phyloP scores from a whole-genome alignment of 1,140 invertebrate genomes.

The Scaptomyza montana region DNA sequence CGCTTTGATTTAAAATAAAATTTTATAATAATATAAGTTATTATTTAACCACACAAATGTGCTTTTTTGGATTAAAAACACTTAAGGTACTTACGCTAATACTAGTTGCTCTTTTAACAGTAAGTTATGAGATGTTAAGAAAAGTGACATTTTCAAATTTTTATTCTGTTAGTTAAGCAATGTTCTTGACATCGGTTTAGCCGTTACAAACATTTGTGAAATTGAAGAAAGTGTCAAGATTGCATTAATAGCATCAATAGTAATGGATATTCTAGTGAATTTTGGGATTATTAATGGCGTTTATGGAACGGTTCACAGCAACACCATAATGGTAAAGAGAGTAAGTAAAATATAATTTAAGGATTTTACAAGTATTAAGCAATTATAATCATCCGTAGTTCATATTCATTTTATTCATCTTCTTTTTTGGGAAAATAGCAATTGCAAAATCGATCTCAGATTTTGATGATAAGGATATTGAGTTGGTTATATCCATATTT shows the following conservation, averaged over 20 bases:
- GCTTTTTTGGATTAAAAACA: slow-evolving; percentile 1
- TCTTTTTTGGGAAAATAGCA: slow-evolving; percentile 26
- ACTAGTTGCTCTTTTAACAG: background rate
- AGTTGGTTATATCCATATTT: background rate
- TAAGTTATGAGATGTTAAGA: slow-evolving; percentile 18
- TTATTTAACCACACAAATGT: slow-evolving; percentile 29
- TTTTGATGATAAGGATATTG: background rate
- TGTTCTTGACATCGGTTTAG: background rate
- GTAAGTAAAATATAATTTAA: slow-evolving; percentile 10
- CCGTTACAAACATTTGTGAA: background rate
- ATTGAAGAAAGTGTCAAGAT: background rate
- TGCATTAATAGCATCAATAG: slow-evolving; percentile 7
- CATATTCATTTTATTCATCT: slow-evolving; percentile 14
- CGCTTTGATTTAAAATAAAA: background rate
- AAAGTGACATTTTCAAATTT: background rate
- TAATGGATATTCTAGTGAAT: slow-evolving; percentile 13
- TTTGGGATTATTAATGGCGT: slow-evolving; percentile 8
- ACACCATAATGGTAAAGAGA: background rate
- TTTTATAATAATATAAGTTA: background rate
- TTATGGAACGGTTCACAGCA: slow-evolving; percentile 1
- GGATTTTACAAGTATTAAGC: background rate
- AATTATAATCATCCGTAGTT: slow-evolving; percentile 16
- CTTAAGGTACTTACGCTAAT: slow-evolving; percentile 10
- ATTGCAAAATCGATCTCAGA: slow-evolving; percentile 7
- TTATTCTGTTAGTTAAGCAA: slow-evolving; percentile 9